Base-by-base conservation (phyloP, 2,888 invertebrate genomes). In the Margaritifera margaritifera region DNA sequence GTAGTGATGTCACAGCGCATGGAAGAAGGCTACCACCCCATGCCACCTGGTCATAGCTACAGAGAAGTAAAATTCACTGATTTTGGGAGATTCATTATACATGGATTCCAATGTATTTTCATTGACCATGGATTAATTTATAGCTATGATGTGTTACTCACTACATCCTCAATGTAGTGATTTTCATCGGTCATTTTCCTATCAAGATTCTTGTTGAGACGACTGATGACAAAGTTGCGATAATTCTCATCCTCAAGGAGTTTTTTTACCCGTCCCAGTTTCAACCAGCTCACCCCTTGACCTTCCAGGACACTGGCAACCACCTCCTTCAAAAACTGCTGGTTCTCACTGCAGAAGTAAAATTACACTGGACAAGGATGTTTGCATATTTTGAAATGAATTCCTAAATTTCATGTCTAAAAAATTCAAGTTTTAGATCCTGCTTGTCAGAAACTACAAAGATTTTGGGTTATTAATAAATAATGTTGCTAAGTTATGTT, bases 231-330 rank as follows among this genome's bases (percentile, higher is more conserved):
- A 91, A 99, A 94, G 88, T 97, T 98, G 53, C 99, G 93, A 90
- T 99, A 97, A 61, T 96, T 98, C 90, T 99, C 99, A 90, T 99
- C 99, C 89, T 99, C 99, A 96, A 99, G 97, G 50, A 99, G 91
- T 87, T 97, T 98, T 88, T 95, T 96, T 63, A 98, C 92, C 31
- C 97, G 93, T 87, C 95, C 96, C 24, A 97, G 91, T 89, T 98
- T 97, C 62, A 99, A 92, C 97, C 99, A 99, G 24, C 98, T 97
- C 0, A 99, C 95, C 0, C 97, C 97, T 90, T 97, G 96, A 5
- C 98, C 98, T 74, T 95, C 94, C 67, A 96, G 89, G 2, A 97
- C 96, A 89, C 94, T 94, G 86, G 93, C 94, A 0, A 96, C 93
- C 64, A 96, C 92, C 93, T 98, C 98, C 87, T 96, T 96, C 60